Conservation (phyloP, 35 echinoderm and acorn worm species). For the Holothuria glaberrima region DNA sequence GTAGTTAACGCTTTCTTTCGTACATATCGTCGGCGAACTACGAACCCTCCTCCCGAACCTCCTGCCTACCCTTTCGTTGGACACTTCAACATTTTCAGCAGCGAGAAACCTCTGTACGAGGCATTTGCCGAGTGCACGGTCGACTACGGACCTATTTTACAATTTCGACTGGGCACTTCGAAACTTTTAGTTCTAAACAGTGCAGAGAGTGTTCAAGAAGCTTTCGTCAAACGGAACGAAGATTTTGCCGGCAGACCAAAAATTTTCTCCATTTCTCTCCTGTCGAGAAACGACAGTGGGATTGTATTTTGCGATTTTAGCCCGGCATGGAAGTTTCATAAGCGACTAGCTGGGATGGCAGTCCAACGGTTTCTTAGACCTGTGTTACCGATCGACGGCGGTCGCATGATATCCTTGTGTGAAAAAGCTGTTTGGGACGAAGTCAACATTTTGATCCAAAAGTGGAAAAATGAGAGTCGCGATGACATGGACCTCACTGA, state of each 20-base stretch:
- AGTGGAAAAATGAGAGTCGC: neutral
- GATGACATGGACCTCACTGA: conserved; percentile 42
- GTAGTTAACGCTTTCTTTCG: neutral
- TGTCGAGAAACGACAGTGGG: conserved; percentile 71
- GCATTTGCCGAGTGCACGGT: neutral
- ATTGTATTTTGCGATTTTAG: conserved; percentile 76
- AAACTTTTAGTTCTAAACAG: conserved; percentile 66
- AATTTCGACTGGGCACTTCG: neutral
- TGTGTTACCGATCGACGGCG: neutral
- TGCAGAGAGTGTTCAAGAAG: conserved; percentile 59
- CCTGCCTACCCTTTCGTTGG: neutral
- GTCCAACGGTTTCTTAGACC: conserved; percentile 57
- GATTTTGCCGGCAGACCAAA: conserved; percentile 80
- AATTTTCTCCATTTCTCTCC: conserved; percentile 64
- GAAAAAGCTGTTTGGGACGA: conserved; percentile 62
- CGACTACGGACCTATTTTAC: conserved; percentile 10
- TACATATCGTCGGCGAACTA: no score
- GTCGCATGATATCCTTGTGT: conserved; percentile 3
- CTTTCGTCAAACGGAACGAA: conserved; percentile 60
- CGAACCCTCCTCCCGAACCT: conserved; percentile 30
- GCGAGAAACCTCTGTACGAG: conserved; percentile 16
- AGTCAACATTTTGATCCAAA: conserved; percentile 24
- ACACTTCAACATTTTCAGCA: neutral
- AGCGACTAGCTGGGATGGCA: conserved; percentile 33
- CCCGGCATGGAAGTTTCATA: conserved; percentile 63